These are phyloP conservation scores for Phyllostomus discolor DNA, from an alignment of 2,113 vertebrate genomes.

Conservation along the genomic window DNA sequence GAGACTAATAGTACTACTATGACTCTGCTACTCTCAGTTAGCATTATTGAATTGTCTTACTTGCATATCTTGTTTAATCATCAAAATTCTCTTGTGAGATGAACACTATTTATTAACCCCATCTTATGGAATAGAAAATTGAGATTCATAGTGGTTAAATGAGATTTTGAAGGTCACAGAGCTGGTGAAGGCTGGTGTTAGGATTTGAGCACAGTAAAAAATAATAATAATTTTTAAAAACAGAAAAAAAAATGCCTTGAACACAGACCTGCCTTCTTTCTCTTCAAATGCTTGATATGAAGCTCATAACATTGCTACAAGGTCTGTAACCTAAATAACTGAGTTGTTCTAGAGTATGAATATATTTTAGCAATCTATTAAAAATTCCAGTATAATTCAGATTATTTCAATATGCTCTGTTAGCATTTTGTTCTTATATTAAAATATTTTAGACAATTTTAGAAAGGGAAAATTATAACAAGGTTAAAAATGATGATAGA, in stretches of 20 bases:
- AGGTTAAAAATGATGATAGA: neutral
- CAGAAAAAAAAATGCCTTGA: neutral
- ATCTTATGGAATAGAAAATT: neutral
- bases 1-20: neutral
- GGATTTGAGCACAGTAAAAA: neutral
- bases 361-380: neutral
- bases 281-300: neutral
- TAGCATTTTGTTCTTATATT: constrained; percentile 17
- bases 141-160: neutral
- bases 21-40: neutral
- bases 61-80: neutral
- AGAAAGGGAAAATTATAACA: neutral
- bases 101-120: neutral
- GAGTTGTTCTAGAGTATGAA: neutral
- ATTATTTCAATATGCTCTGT: neutral
- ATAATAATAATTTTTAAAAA: neutral
- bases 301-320: neutral
- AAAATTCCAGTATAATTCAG: constrained; percentile 1
- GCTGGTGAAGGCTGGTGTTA: neutral
- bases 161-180: neutral
- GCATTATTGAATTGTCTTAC: neutral
- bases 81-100: neutral
- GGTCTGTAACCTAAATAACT: neutral
- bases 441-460: neutral
- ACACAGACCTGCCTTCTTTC: neutral